A percentile compares a stretch with the other conserved stretches of the same genome.
Conservation (phyloP, 2,797 vertebrate genomes). For the Phalloptychus januarius region DNA sequence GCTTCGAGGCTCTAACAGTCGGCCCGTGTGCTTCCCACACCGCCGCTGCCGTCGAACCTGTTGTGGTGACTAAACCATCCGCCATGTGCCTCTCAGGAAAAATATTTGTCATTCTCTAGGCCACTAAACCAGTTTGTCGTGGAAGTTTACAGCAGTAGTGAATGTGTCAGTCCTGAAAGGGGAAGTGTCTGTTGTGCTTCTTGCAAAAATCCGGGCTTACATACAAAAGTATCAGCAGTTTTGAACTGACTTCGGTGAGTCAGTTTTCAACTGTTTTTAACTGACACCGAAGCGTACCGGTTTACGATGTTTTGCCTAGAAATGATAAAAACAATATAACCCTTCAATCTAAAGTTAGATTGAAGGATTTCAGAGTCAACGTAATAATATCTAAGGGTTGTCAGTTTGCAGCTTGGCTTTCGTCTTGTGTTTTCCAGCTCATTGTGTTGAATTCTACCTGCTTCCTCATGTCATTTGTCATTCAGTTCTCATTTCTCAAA, state of each 20-base stretch:
- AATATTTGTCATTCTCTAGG: slow-evolving; percentile 34
- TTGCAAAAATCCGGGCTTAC: not conserved
- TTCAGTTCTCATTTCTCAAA: not conserved
- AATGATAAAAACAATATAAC: not conserved
- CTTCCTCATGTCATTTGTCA: not conserved
- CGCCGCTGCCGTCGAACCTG: slow-evolving; percentile 35
- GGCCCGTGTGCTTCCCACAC: slow-evolving; percentile 62
- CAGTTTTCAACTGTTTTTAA: too few relatives aligned
- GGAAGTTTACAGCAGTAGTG: slow-evolving; percentile 32
- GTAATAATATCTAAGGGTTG: not conserved
- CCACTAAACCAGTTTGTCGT: slow-evolving; percentile 63
- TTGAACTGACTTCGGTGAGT: too few relatives aligned
- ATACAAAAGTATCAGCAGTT: not conserved
- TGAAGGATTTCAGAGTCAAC: not conserved
- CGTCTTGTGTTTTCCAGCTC: not conserved
- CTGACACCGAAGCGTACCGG: not conserved
- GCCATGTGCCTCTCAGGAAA: slow-evolving; percentile 41
- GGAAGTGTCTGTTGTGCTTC: slow-evolving; percentile 27
- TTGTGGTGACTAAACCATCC: slow-evolving; percentile 49
- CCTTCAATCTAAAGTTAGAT: not conserved
- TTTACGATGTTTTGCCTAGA: not conserved
- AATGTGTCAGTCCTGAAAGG: slow-evolving; percentile 18
- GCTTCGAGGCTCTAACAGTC: slow-evolving; percentile 51
- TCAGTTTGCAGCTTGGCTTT: not conserved
- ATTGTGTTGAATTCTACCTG: not conserved